These are phyloP conservation scores for Hyles vespertilio DNA, from an alignment of 1,140 invertebrate species.

Conservation along the genomic window DNA sequence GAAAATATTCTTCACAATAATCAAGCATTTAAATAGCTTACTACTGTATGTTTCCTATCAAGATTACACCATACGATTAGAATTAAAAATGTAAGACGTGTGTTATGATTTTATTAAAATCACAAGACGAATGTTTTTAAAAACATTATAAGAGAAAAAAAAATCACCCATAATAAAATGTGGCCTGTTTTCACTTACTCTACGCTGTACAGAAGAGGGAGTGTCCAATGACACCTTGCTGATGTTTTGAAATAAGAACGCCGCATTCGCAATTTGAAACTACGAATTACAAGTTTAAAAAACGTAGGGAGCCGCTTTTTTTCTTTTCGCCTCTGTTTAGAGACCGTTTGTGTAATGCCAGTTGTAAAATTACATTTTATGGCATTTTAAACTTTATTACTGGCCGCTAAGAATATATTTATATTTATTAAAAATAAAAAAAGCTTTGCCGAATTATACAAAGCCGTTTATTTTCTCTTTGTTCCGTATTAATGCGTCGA, in stretches of 20 bases:
- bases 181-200: constrained; percentile 31
- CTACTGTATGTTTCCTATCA: not conserved
- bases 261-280: constrained; percentile 71
- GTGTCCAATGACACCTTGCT: constrained; percentile 71
- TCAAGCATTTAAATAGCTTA: not conserved
- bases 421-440: constrained; percentile 12
- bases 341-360: constrained; percentile 11
- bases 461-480: constrained; percentile 74
- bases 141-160: not conserved
- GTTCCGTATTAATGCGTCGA: constrained; percentile 65
- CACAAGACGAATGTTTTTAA: not conserved
- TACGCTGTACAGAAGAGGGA: constrained; percentile 39
- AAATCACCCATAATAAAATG: not conserved
- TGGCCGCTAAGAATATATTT: not conserved
- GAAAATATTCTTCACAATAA: not conserved
- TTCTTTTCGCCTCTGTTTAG: constrained; percentile 31
- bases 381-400: constrained; percentile 10
- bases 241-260: constrained; percentile 74
- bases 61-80: too few relatives aligned
- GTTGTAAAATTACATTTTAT: constrained; percentile 5
- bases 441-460: constrained; percentile 55
- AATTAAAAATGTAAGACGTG: too few relatives aligned
- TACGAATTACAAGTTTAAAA: constrained; percentile 73
- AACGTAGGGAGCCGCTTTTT: constrained; percentile 66
- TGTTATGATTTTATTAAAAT: too few relatives aligned